phyloP scores from a whole-genome alignment of 2,113 vertebrate species.

The Scatophagus argus region DNA sequence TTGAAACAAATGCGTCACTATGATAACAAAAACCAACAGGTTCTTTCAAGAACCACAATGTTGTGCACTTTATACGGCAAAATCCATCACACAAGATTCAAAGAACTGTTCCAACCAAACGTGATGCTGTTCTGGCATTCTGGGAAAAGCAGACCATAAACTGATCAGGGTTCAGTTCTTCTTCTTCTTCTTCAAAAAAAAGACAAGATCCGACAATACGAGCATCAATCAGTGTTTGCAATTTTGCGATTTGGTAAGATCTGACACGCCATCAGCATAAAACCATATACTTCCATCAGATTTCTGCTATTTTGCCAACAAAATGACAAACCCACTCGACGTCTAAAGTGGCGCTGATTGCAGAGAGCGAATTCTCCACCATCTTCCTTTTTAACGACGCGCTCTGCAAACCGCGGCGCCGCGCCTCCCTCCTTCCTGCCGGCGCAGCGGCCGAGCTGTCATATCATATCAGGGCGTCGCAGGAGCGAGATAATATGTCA shows the following conservation, averaged over 20 bases:
- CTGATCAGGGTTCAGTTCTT: too few species aligned
- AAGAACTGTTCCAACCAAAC: neutral
- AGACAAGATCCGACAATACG: too few species aligned
- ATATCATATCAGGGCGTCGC: constrained; percentile 73
- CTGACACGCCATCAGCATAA: too few species aligned
- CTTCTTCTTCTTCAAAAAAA: too few species aligned
- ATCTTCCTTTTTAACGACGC: constrained; percentile 53
- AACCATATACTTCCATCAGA: too few species aligned
- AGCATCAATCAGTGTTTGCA: too few species aligned
- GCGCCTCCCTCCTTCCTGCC: constrained; percentile 48
- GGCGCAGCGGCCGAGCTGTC: constrained; percentile 69
- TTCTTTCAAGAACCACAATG: neutral
- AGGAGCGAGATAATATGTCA: constrained; percentile 83
- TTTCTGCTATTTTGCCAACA: constrained; percentile 7
- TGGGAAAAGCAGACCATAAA: constrained; percentile 24
- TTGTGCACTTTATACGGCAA: too few species aligned
- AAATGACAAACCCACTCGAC: constrained; percentile 16
- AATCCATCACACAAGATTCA: neutral
- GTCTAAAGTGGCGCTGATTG: constrained; percentile 64
- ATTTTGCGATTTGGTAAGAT: too few species aligned
- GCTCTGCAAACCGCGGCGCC: constrained; percentile 37
- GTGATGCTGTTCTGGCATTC: neutral
- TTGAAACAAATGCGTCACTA: too few species aligned
- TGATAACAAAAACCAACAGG: neutral
- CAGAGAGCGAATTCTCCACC: constrained; percentile 62